Evolutionary conservation across 2,113 vertebrate genomes (phyloP).

Genomic region (Heptranchias perlo): DNA sequence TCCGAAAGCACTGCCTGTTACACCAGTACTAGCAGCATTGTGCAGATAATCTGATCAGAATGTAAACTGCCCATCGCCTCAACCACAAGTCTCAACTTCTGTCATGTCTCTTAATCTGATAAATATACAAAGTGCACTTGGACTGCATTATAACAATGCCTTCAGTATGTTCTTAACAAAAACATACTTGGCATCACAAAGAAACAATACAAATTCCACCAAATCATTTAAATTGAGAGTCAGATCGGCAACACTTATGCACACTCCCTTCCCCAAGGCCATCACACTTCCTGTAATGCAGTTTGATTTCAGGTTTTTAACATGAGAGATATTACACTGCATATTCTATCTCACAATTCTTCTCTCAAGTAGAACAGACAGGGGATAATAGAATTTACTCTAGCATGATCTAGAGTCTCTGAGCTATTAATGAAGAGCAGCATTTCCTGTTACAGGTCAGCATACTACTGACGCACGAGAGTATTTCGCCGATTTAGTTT

Average conservation of each 20-base stretch:
- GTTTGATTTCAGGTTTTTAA: neutral
- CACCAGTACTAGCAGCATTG: no score
- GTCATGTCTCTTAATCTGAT: no score
- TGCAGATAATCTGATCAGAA: no score
- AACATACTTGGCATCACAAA: neutral
- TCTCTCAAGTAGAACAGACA: neutral
- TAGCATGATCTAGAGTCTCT: neutral
- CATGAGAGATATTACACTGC: neutral
- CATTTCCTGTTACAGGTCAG: neutral
- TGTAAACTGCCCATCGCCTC: no score
- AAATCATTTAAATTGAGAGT: neutral
- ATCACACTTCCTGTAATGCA: neutral
- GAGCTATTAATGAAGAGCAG: neutral
- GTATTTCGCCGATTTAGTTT: no score
- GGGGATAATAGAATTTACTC: neutral
- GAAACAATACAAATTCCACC: neutral
- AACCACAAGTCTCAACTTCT: no score
- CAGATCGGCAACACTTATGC: no score
- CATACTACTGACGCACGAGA: no score
- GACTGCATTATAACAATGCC: neutral
- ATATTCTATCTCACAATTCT: neutral
- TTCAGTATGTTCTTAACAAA: neutral
- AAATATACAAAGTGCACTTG: neutral
- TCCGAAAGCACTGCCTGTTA: no score
- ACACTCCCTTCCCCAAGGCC: no score